These are phyloP conservation scores for Dilophus febrilis DNA, from an alignment of 2,888 invertebrate genomes.

Conservation along the genomic window DNA sequence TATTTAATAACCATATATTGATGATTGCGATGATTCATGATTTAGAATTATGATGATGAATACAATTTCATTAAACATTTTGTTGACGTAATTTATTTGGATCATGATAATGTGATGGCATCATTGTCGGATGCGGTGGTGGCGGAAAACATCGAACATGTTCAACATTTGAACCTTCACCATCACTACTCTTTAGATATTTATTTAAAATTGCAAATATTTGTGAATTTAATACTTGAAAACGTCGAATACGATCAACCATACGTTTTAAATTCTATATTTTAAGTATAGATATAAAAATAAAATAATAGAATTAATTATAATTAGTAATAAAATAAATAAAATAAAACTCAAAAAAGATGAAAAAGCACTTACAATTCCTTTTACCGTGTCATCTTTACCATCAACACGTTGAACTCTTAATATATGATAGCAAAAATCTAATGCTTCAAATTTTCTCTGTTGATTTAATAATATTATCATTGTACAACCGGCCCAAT, in stretches of 20 bases:
- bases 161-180: constrained; percentile 75
- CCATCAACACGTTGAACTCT: constrained; percentile 90
- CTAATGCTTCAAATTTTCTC: constrained; percentile 87
- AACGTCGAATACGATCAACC: constrained; percentile 93
- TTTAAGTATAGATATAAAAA: constrained; percentile 3
- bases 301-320: background rate
- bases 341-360: background rate
- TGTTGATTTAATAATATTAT: constrained; percentile 90
- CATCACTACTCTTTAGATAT: constrained; percentile 73
- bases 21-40: too few relatives aligned
- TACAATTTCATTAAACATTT: too few relatives aligned
- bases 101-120: constrained; percentile 40
- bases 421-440: constrained; percentile 96
- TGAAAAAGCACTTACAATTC: constrained; percentile 68
- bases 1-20: too few relatives aligned
- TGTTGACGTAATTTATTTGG: constrained; percentile 37
- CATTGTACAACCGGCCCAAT: constrained; percentile 98
- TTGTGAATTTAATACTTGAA: constrained; percentile 96
- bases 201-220: constrained; percentile 91
- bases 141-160: constrained; percentile 95
- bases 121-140: constrained; percentile 59
- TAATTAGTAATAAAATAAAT: background rate
- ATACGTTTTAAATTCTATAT: constrained; percentile 77
- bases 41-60: too few relatives aligned
- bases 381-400: constrained; percentile 87